Base-by-base conservation (phyloP, 2,113 vertebrate genomes). In the Nyctibius bracteatus region DNA sequence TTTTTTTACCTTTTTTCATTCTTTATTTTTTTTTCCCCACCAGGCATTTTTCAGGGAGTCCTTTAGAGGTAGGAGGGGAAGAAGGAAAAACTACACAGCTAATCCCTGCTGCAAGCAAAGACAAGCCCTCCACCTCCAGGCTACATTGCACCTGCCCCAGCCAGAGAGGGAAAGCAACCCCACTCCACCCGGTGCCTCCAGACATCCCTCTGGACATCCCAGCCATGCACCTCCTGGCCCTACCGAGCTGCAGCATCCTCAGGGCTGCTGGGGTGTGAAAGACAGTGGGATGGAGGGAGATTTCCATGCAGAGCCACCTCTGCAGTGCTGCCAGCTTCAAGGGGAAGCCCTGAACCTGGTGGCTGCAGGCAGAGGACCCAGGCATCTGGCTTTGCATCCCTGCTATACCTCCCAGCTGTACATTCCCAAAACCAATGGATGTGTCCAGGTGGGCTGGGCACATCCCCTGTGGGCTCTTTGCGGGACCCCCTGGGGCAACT, bases 381-480 rank as follows among this genome's bases (percentile, higher is more conserved):
- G 10, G 25, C 25, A 24, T 5, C 59, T 19, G 49, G 15, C 44
- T 79, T 67, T 12, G 30, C 49, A 52, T 61, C 57, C 84, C 21
- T 24, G 35, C 47, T 39, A 21, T 19, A 3, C 19, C 35, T 44
- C 58, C 68, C 61, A 49, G 44, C 39, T 24, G 19, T 6, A 33
- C 72, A 3, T 14, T 58, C 68, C 81, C 66, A 8, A 86, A 59
- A 39, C 2, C 23, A 2, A 13, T 0, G 12, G 43, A 67, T 17
- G 25, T 3, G 7, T 43, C 35, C 2, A 1, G 55, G 63, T n/a
- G 8, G n/a, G n/a, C n/a, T n/a, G n/a, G n/a, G n/a, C n/a, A n/a
- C n/a, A n/a, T n/a, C n/a, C n/a, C n/a, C n/a, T n/a, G n/a, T 0
- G 13, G 31, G 46, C 2, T 41, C 6, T 19, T 51, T 15, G n/a